Evolutionary conservation across 2,888 invertebrate genomes (phyloP).

Genomic region (Idaea straminata): DNA sequence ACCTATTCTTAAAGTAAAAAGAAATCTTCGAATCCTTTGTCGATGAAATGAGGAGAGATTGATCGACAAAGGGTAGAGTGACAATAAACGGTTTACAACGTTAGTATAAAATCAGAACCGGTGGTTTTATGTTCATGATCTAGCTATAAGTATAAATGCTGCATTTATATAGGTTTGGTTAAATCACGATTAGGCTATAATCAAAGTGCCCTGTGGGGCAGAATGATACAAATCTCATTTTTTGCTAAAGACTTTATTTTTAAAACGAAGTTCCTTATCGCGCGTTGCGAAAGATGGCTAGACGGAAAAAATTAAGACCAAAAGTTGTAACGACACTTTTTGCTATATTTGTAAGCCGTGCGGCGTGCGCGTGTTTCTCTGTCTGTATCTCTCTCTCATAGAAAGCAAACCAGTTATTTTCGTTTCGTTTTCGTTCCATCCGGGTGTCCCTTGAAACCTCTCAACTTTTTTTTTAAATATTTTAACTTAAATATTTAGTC

Average conservation of each 20-base stretch:
- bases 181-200: not conserved
- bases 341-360: no score
- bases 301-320: no score
- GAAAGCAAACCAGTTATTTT: no score
- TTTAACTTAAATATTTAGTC: no score
- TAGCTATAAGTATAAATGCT: not conserved
- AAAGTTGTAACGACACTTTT: no score
- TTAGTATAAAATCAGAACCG: slow-evolving; percentile 7
- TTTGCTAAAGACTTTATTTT: not conserved
- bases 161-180: not conserved
- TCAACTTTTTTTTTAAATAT: not conserved
- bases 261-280: no score
- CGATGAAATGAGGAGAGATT: slow-evolving; percentile 13
- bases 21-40: slow-evolving; percentile 11
- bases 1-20: slow-evolving; percentile 6
- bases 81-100: slow-evolving; percentile 10
- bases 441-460: no score
- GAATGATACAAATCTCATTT: not conserved
- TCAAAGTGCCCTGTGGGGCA: not conserved
- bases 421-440: no score
- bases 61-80: slow-evolving; percentile 9
- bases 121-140: not conserved
- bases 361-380: no score
- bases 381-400: no score
- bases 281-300: no score